phyloP scores from a whole-genome alignment of 2,113 vertebrate genomes.

The Solea solea region DNA sequence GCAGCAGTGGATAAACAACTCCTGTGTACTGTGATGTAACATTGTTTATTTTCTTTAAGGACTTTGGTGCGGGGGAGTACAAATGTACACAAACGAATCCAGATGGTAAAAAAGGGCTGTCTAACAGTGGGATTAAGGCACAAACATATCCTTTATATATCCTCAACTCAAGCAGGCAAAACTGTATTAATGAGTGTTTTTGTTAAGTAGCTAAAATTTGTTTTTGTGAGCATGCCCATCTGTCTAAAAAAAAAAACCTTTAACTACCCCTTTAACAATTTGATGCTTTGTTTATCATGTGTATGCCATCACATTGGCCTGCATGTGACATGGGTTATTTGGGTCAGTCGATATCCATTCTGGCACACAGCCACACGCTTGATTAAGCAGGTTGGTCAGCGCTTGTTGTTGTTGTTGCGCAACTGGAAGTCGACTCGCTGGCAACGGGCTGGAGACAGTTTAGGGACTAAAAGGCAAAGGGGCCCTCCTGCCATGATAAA shows the following conservation, averaged over 20 bases:
- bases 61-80: too few species aligned
- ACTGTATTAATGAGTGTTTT: too few species aligned
- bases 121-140: too few species aligned
- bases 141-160: too few species aligned
- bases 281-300: constrained; percentile 47
- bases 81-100: too few species aligned
- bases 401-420: constrained; percentile 48
- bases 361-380: constrained; percentile 65
- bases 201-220: too few species aligned
- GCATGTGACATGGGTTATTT: constrained; percentile 62
- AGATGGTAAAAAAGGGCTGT: too few species aligned
- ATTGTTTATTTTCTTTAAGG: too few species aligned
- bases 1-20: too few species aligned
- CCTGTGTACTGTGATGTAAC: too few species aligned
- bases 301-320: constrained; percentile 25
- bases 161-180: too few species aligned
- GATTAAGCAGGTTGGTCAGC: constrained; percentile 76
- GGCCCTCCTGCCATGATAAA: constrained; percentile 23
- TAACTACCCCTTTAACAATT: not conserved
- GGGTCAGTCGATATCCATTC: constrained; percentile 74
- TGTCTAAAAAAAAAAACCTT: not conserved
- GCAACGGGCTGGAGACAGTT: constrained; percentile 31
- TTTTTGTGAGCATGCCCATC: too few species aligned
- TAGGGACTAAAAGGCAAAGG: constrained; percentile 15
- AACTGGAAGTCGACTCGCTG: constrained; percentile 48